Conservation (phyloP, 2,888 invertebrate genomes). For the Torymus texanus region DNA sequence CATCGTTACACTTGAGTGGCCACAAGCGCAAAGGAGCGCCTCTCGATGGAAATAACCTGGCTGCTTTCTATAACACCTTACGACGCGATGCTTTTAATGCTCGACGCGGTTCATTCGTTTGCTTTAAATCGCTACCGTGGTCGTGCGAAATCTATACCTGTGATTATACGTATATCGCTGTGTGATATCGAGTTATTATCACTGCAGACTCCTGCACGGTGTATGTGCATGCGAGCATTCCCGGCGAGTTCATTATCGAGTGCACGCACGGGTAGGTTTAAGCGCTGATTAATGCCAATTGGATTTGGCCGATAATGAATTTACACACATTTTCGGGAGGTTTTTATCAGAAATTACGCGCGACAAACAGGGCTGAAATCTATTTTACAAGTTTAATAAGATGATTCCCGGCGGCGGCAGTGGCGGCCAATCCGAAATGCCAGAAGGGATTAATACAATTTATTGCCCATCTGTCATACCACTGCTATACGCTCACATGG, state of each 20-base stretch:
- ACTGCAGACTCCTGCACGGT: not conserved
- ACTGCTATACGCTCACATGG: not conserved
- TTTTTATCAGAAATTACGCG: not conserved
- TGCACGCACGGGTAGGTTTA: too few relatives aligned
- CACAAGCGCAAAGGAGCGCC: conserved; percentile 1
- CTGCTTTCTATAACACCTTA: not conserved
- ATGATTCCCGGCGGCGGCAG: not conserved
- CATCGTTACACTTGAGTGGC: not conserved
- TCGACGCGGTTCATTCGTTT: not conserved
- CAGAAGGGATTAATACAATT: conserved; percentile 1
- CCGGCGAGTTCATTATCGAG: not conserved
- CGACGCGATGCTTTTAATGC: not conserved
- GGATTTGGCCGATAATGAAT: not conserved
- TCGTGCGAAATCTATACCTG: not conserved
- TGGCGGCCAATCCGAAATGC: not conserved
- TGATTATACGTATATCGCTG: not conserved
- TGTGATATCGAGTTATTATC: not conserved
- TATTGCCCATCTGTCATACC: not conserved
- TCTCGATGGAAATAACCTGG: conserved; percentile 33
- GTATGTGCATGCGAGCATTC: too few relatives aligned
- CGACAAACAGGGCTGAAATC: not conserved
- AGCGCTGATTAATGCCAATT: too few relatives aligned
- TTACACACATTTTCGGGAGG: not conserved
- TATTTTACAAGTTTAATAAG: conserved; percentile 29
- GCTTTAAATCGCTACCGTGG: not conserved